Conservation (phyloP, 2,888 invertebrate species). For the Plagodis pulveraria region DNA sequence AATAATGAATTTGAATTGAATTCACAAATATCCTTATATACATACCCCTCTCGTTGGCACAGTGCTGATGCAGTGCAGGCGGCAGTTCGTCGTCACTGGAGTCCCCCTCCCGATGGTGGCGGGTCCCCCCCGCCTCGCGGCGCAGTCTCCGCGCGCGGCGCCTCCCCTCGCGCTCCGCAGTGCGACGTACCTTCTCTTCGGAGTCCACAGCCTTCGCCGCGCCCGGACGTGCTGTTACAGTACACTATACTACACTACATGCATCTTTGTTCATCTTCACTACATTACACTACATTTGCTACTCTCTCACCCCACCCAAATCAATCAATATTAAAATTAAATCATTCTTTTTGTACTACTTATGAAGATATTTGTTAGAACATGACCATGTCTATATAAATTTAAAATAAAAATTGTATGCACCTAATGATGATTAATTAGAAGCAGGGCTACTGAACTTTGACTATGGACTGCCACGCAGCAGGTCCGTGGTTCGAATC, state of each 20-base stretch:
- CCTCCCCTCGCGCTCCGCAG: slow-evolving; percentile 96
- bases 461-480: too few species aligned
- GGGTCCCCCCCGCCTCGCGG: slow-evolving; percentile 84
- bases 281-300: too few species aligned
- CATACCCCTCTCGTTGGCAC: slow-evolving; percentile 62
- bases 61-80: slow-evolving; percentile 89
- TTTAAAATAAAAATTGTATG: too few species aligned
- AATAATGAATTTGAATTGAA: too few species aligned
- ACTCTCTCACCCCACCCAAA: too few species aligned
- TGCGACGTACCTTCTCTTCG: slow-evolving; percentile 90
- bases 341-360: too few species aligned
- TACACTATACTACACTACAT: neutral
- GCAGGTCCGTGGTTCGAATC: too few species aligned
- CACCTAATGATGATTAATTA: too few species aligned
- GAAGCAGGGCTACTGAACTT: too few species aligned
- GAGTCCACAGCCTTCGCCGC: slow-evolving; percentile 54
- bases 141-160: slow-evolving; percentile 93
- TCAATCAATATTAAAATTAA: too few species aligned
- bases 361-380: too few species aligned
- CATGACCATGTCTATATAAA: too few species aligned
- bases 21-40: neutral
- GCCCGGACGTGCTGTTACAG: slow-evolving; percentile 55
- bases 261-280: neutral
- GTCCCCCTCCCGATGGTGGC: slow-evolving; percentile 94
- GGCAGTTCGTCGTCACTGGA: slow-evolving; percentile 98